phyloP scores from a whole-genome alignment of 2,113 vertebrate genomes.

The Tragelaphus strepsiceros region DNA sequence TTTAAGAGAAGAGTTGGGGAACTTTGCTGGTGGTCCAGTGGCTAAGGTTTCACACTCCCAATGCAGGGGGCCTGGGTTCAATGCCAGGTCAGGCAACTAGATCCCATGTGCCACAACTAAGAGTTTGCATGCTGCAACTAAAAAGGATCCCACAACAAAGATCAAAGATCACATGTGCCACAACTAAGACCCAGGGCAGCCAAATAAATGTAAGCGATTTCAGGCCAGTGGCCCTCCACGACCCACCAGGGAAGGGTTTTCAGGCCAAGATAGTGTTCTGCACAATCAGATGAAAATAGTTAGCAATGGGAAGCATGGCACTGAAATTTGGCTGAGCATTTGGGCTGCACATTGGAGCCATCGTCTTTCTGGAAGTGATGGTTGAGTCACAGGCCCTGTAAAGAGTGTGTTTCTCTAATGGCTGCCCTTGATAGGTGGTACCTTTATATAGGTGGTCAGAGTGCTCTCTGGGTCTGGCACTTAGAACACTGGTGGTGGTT shows the following conservation, averaged over 20 bases:
- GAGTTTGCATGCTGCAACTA: background rate
- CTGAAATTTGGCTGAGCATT: background rate
- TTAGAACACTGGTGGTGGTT: background rate
- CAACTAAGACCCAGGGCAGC: background rate
- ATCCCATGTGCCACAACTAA: background rate
- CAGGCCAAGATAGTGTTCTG: background rate
- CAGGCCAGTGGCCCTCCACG: background rate
- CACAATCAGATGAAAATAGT: background rate
- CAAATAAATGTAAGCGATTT: background rate
- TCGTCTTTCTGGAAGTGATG: too few species aligned
- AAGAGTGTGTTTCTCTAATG: background rate
- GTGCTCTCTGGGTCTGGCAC: background rate
- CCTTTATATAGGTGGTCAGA: background rate
- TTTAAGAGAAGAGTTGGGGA: background rate
- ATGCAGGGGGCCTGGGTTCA: accelerated
- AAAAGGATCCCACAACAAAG: background rate
- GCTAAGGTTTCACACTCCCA: background rate
- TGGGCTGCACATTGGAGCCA: background rate
- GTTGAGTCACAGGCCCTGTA: background rate
- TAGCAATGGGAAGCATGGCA: background rate
- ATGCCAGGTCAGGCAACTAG: background rate
- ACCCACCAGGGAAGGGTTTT: background rate
- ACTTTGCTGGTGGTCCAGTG: background rate
- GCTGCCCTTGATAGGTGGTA: background rate
- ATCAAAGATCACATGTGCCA: background rate